Conservation (phyloP, 2,888 invertebrate genomes). For the Synanthedon vespiformis region DNA sequence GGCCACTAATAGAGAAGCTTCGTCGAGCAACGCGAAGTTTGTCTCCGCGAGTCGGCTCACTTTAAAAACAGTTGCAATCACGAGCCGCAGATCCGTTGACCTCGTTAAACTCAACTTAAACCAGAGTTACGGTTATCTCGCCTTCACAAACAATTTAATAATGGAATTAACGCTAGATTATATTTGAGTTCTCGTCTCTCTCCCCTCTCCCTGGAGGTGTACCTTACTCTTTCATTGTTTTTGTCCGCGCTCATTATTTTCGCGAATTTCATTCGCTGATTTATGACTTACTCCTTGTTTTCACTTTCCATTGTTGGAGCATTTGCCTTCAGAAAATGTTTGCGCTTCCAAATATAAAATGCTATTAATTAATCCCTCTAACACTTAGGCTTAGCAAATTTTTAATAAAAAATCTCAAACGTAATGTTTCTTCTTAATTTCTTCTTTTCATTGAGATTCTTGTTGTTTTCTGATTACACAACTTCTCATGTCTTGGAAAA, state of each 20-base stretch:
- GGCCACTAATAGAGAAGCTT: too few relatives aligned
- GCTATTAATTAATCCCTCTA: too few relatives aligned
- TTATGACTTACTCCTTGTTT: neutral
- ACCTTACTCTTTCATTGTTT: constrained; percentile 10
- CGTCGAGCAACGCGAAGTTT: neutral
- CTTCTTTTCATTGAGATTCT: too few relatives aligned
- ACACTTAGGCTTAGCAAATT: too few relatives aligned
- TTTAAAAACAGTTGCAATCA: neutral
- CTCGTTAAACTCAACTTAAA: constrained; percentile 32
- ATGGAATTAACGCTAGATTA: constrained; percentile 51
- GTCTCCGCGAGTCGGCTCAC: neutral
- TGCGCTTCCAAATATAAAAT: too few relatives aligned
- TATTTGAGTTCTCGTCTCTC: constrained; percentile 41
- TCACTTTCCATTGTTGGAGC: too few relatives aligned
- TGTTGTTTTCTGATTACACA: too few relatives aligned
- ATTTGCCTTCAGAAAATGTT: too few relatives aligned
- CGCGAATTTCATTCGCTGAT: constrained; percentile 10
- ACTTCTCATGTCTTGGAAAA: too few relatives aligned
- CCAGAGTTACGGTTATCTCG: constrained; percentile 37
- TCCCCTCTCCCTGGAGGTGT: constrained; percentile 15
- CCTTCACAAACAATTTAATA: constrained; percentile 65
- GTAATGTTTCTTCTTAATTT: too few relatives aligned
- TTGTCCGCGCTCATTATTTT: constrained; percentile 5
- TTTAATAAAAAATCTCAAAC: too few relatives aligned
- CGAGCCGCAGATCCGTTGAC: constrained; percentile 10